Base-by-base conservation (phyloP, 2,113 vertebrate genomes). In the Aptenodytes forsteri region DNA sequence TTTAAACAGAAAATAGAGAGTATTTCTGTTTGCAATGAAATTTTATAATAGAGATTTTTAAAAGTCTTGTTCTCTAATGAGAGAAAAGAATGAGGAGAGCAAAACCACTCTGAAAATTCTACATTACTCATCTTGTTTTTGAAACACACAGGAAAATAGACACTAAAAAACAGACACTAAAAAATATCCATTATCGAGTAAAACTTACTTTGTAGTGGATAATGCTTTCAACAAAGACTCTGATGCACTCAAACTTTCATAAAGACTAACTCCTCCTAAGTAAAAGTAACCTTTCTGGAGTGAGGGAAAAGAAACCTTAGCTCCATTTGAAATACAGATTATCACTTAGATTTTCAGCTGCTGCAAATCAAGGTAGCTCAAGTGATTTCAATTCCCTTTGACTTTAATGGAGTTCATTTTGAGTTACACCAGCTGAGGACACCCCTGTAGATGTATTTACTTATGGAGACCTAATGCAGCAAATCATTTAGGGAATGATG, bases 211-310 rank as follows among this genome's bases (percentile, higher is more conserved):
- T 32, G 36, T 6, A 67, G 56, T 10, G 36, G 27, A 22, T 32
- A 61, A 49, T 3, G 1, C 34, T 21, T 83, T 61, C 36, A 91
- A 29, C 13, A 87, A 34, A 34, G 34, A 40, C 25, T 15, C 23
- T 10, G 2, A 64, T 11, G 1, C 32, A 50, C 11, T 49, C 6
- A 2, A 75, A 14, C 9, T 20, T 20, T 50, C 38, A 5, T 2
- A 58, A 56, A 55, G 16, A 30, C 15, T 22, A 56, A 77, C 38
- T n/a, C 19, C 10, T 47, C 29, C 8, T 13, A 16, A 59, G 17
- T 12, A 5, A 62, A 65, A 38, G 2, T 13, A 77, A 56, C 16
- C 22, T 34, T 46, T 32, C 7, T 0, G 1, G 8, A 76, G 4
- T 0, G 0, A 34, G 3, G 5, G 3, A 49, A 65, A 83, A 69